These are phyloP conservation scores for Oreochromis niloticus DNA, from an alignment of 2,113 vertebrate species.

Conservation along the genomic window DNA sequence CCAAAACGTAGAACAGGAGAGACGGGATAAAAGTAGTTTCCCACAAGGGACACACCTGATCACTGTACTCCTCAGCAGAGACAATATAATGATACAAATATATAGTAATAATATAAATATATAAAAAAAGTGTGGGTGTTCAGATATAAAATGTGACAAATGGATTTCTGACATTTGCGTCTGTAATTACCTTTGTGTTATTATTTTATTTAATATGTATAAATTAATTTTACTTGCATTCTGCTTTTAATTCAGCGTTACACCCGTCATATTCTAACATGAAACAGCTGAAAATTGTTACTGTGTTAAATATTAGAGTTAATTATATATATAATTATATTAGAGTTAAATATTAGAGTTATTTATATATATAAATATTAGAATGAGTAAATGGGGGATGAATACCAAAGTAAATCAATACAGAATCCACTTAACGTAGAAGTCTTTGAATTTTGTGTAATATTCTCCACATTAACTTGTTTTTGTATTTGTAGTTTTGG, in stretches of 20 bases:
- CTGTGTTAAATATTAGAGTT: background rate
- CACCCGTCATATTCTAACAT: accelerated
- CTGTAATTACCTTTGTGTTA: background rate
- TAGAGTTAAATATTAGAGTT: background rate
- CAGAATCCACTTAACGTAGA: background rate
- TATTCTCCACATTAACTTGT: background rate
- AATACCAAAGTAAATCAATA: too few relatives aligned
- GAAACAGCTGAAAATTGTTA: background rate
- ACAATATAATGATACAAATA: background rate
- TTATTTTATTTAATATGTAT: background rate
- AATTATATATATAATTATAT: background rate
- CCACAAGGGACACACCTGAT: accelerated
- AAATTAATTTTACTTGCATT: background rate
- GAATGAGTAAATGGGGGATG: too few relatives aligned
- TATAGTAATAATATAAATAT: accelerated
- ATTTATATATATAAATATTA: background rate
- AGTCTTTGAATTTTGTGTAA: background rate
- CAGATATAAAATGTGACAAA: background rate
- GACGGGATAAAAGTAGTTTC: background rate
- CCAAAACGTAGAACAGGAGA: background rate
- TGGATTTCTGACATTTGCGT: background rate
- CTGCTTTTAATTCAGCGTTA: background rate
- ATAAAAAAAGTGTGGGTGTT: background rate
- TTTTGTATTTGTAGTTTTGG: background rate
- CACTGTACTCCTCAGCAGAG: background rate